A percentile compares a stretch with the other conserved stretches of the same genome.
These are phyloP conservation scores for Archips xylosteana DNA, from an alignment of 2,888 invertebrate genomes.

Conservation along the genomic window DNA sequence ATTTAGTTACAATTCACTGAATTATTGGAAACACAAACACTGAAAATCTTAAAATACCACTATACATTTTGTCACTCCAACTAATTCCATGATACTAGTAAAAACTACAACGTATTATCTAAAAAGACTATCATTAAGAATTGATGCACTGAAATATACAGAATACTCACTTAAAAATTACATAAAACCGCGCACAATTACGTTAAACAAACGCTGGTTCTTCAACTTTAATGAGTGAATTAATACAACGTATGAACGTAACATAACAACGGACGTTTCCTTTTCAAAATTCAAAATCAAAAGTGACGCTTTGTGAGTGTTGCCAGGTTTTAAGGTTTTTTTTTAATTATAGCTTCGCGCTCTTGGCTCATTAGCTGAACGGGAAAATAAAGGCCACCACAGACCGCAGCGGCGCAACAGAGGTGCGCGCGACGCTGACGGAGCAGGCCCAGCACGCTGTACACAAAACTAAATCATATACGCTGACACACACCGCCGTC, in stretches of 20 bases:
- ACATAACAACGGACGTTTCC: conserved; percentile 38
- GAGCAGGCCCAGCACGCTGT: too few relatives aligned
- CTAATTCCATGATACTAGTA: neutral
- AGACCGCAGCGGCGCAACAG: too few relatives aligned
- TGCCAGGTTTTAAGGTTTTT: conserved; percentile 33
- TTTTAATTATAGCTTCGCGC: too few relatives aligned
- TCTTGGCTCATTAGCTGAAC: too few relatives aligned
- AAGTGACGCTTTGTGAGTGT: conserved; percentile 51
- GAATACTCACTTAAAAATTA: conserved; percentile 47
- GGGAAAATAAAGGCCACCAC: too few relatives aligned
- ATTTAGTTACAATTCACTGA: neutral
- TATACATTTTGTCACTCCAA: neutral
- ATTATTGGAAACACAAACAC: neutral
- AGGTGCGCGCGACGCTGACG: too few relatives aligned
- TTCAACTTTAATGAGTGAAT: conserved; percentile 15
- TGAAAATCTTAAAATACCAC: neutral
- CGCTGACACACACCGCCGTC: too few relatives aligned
- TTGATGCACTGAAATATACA: neutral
- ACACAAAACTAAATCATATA: too few relatives aligned
- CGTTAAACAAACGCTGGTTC: conserved; percentile 21
- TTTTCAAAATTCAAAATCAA: conserved; percentile 60
- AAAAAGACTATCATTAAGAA: neutral
- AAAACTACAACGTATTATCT: neutral
- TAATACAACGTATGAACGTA: neutral
- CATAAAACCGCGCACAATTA: conserved; percentile 22